A percentile compares a stretch with the other conserved stretches of the same genome.
Evolutionary conservation across 2,113 vertebrate species (phyloP).

Genomic region (Camarhynchus parvulus): DNA sequence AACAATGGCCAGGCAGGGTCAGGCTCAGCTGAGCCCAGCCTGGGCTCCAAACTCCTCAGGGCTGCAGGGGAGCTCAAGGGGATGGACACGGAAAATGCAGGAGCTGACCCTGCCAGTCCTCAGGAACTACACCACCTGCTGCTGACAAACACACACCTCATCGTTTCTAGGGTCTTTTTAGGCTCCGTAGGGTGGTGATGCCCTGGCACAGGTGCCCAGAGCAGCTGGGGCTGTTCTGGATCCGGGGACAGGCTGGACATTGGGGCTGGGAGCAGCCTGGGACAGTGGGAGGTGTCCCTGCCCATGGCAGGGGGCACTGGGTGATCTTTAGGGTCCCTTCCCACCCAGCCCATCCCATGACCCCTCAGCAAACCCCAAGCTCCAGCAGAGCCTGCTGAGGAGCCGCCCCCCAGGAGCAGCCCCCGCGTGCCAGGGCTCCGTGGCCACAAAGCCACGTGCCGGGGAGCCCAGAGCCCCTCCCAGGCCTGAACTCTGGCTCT

Average conservation of each 20-base stretch:
- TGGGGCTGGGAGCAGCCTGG: neutral
- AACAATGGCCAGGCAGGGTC: neutral
- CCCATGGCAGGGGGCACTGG: neutral
- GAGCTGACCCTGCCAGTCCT: neutral
- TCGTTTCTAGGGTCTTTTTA: neutral
- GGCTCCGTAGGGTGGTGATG: neutral
- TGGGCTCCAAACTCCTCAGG: neutral
- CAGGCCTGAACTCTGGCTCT: conserved; percentile 28
- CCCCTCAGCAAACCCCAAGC: neutral
- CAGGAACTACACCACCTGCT: rapidly evolving
- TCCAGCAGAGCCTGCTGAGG: neutral
- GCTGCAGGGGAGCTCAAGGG: neutral
- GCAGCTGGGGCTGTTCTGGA: neutral
- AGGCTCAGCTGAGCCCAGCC: neutral
- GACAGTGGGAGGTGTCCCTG: neutral
- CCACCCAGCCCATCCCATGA: neutral
- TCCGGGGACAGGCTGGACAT: neutral
- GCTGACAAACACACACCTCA: neutral
- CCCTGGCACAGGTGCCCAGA: neutral
- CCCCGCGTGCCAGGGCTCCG: neutral
- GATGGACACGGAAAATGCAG: neutral
- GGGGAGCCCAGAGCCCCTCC: neutral
- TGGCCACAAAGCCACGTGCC: neutral
- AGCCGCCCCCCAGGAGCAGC: neutral
- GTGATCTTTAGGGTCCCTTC: neutral